These are phyloP conservation scores for Gryon sp. DNA, from an alignment of 1,140 invertebrate species.

Conservation along the genomic window DNA sequence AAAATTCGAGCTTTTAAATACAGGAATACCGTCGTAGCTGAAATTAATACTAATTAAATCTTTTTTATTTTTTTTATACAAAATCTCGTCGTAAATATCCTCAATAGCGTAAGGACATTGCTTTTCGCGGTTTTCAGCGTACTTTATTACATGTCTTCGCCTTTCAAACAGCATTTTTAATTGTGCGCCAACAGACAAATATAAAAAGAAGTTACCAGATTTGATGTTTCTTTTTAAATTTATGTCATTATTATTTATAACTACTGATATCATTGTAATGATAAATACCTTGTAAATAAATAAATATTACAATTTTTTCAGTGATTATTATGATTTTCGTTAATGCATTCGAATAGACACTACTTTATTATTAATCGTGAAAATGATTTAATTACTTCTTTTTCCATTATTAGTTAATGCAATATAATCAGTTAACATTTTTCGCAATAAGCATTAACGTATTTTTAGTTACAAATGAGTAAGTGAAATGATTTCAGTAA, in stretches of 20 bases:
- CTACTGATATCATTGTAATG: no score
- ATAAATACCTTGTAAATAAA: no score
- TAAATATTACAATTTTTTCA: no score
- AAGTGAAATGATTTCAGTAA: no score
- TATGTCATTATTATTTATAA: not conserved
- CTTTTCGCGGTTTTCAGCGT: not conserved
- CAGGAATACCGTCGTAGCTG: conserved; percentile 44
- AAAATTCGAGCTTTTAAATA: conserved; percentile 38
- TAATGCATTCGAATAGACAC: no score
- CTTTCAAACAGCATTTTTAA: not conserved
- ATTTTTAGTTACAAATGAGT: no score
- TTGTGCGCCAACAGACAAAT: conserved; percentile 3
- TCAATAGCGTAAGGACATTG: conserved; percentile 25
- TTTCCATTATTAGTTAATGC: no score
- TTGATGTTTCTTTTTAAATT: not conserved
- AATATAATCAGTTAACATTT: no score
- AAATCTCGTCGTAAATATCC: conserved; percentile 42
- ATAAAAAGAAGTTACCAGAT: conserved; percentile 14
- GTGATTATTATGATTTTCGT: no score
- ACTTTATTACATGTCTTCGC: not conserved
- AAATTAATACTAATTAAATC: conserved; percentile 50
- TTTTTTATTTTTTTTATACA: conserved; percentile 16
- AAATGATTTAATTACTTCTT: no score
- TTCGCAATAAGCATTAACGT: no score
- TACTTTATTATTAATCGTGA: no score